Evolutionary conservation across 2,888 invertebrate genomes (phyloP), one percentile per base, ranked within the genome.

Genomic region (Zaprionus obscuricornis): DNA sequence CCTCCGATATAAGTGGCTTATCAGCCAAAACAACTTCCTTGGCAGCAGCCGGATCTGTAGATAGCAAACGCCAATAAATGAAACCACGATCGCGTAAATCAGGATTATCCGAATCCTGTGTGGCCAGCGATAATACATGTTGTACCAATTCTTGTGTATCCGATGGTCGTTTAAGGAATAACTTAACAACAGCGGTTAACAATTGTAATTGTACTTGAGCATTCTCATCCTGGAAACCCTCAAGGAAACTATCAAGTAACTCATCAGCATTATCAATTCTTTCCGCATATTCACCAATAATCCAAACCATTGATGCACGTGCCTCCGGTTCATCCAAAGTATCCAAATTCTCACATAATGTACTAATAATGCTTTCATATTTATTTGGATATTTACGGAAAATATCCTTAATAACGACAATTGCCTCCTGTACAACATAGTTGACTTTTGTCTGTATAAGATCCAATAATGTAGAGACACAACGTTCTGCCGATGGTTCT

Each of bases 211-310:
- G 99, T 0, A 97, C 96, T 92, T 98, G 98, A 14, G 97, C 96
- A 87, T 98, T 98, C 89, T 98, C 98, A 91, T 98, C 98, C 76
- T 95, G 97, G 92, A 98, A 98, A 7, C 98, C 99, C 91, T 99
- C 99, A 4, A 99, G 92, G 92, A 99, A 99, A 64, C 98, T 98
- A 89, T 99, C 99, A 13, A 99, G 91, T 18, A 99, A 92, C 87
- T 99, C 99, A 87, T 99, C 99, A 0, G 99, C 99, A 89, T 99
- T 99, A 91, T 99, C 99, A 76, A 99, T 99, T 71, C 99, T 94
- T 89, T 99, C 99, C 0, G 99, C 99, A 90, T 99, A 99, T 91
- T 99, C 99, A 13, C 98, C 99, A 66, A 96, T 95, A 51, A 96
- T 96, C 95, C 95, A 96, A 10, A 95, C 99, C 99, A 99, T 99